phyloP scores from a whole-genome alignment of 2,888 invertebrate genomes.

The Drosophila lutescens region DNA sequence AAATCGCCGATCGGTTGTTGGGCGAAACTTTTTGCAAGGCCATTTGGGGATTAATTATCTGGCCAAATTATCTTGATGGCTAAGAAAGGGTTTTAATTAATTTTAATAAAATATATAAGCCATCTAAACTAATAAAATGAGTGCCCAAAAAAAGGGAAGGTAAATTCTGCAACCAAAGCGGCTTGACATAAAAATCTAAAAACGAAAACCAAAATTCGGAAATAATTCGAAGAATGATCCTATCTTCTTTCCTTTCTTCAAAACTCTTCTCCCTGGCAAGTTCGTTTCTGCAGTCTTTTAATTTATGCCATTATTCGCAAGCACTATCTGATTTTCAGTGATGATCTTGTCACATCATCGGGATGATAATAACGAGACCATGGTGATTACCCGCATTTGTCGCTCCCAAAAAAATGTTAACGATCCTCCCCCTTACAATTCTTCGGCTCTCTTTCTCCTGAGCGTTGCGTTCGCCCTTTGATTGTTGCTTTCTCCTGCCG shows the following conservation, averaged over 20 bases:
- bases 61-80: not conserved
- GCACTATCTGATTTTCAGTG: not conserved
- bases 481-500: slow-evolving; percentile 61
- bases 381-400: slow-evolving; percentile 9
- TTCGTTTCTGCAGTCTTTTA: slow-evolving; percentile 36
- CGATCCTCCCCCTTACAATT: slow-evolving; percentile 3
- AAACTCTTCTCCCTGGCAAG: not conserved
- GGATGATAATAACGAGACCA: not conserved
- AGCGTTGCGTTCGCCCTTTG: slow-evolving; percentile 3
- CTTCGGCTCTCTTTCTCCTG: not conserved
- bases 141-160: too few relatives aligned
- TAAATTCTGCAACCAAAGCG: too few relatives aligned
- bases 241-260: too few relatives aligned
- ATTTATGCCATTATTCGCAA: slow-evolving; percentile 1
- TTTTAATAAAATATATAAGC: too few relatives aligned
- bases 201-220: too few relatives aligned
- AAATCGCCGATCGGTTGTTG: not conserved
- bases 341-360: not conserved
- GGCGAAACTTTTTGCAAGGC: slow-evolving; percentile 9
- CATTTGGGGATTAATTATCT: slow-evolving; percentile 4
- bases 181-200: too few relatives aligned
- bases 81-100: not conserved
- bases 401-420: not conserved
- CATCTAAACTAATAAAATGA: too few relatives aligned
- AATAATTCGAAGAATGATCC: too few relatives aligned